A percentile compares a stretch with the other conserved stretches of the same genome.
Conservation (phyloP, 2,113 vertebrate species). For the Boleophthalmus pectinirostris region DNA sequence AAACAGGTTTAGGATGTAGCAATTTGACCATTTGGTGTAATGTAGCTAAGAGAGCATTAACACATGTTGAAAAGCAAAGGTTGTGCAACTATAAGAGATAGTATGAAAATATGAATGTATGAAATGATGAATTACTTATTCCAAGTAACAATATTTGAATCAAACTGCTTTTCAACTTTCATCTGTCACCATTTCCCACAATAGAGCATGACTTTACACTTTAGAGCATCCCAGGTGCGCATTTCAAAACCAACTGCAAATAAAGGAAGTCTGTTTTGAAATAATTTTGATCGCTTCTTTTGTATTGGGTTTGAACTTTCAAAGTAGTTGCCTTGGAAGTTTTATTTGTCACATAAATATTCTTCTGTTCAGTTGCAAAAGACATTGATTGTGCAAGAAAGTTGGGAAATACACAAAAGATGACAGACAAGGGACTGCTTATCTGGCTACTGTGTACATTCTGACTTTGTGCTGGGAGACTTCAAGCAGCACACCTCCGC, state of each 20-base stretch:
- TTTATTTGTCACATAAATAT: slow-evolving; percentile 31
- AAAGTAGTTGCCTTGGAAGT: neutral
- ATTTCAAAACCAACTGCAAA: too few relatives aligned
- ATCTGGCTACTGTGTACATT: slow-evolving; percentile 2
- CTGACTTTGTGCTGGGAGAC: slow-evolving; percentile 19
- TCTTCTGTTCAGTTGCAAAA: slow-evolving; percentile 43
- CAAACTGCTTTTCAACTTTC: too few relatives aligned
- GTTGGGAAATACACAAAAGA: slow-evolving; percentile 45
- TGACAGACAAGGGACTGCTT: slow-evolving; percentile 23
- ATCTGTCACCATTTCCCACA: too few relatives aligned
- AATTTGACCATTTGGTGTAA: neutral
- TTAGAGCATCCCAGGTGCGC: too few relatives aligned
- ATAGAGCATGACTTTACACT: too few relatives aligned
- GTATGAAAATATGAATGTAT: neutral
- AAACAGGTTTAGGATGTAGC: neutral
- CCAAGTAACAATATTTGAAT: neutral
- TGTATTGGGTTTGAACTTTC: neutral
- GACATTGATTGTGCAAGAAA: slow-evolving; percentile 44
- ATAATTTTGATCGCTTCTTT: neutral
- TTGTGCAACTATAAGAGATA: neutral
- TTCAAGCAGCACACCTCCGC: slow-evolving; percentile 21
- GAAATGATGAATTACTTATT: neutral
- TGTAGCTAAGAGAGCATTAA: neutral
- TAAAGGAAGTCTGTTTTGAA: neutral
- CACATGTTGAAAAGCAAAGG: neutral